Evolutionary conservation across 2,797 vertebrate genomes (phyloP).

Genomic region (Distichodus sexfasciatus): DNA sequence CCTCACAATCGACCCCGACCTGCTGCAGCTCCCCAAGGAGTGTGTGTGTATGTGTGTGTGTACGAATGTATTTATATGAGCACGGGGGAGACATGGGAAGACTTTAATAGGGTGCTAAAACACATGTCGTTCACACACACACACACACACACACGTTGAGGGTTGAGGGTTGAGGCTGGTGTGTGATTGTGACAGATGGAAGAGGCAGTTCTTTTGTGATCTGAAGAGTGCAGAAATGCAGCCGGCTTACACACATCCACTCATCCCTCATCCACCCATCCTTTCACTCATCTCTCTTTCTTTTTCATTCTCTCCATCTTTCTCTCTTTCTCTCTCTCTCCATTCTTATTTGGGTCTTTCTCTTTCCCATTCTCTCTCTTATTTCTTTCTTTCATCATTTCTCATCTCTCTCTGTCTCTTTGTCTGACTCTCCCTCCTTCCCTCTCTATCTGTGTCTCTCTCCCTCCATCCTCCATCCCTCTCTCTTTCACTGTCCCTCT

Average conservation of each 20-base stretch:
- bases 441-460: too few relatives aligned
- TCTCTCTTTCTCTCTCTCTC: conserved; percentile 9
- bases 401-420: too few relatives aligned
- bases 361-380: conserved; percentile 79
- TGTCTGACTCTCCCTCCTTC: too few relatives aligned
- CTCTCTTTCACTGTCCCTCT: too few relatives aligned
- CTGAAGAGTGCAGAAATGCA: conserved; percentile 86
- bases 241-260: conserved; percentile 57
- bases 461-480: too few relatives aligned
- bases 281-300: conserved; percentile 49
- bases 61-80: conserved; percentile 61
- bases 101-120: conserved; percentile 86
- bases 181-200: conserved; percentile 89
- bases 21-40: conserved; percentile 72
- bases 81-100: conserved; percentile 55
- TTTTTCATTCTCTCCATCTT: conserved; percentile 73
- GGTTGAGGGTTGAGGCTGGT: too few relatives aligned
- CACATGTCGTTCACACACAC: conserved; percentile 88
- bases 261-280: neutral
- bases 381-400: too few relatives aligned
- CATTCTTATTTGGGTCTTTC: conserved; percentile 45
- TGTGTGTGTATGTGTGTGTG: conserved; percentile 50
- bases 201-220: conserved; percentile 80
- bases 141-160: conserved; percentile 45
- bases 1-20: conserved; percentile 78